These are phyloP conservation scores for Merodon equestris DNA, from an alignment of 2,888 invertebrate genomes.

Conservation along the genomic window DNA sequence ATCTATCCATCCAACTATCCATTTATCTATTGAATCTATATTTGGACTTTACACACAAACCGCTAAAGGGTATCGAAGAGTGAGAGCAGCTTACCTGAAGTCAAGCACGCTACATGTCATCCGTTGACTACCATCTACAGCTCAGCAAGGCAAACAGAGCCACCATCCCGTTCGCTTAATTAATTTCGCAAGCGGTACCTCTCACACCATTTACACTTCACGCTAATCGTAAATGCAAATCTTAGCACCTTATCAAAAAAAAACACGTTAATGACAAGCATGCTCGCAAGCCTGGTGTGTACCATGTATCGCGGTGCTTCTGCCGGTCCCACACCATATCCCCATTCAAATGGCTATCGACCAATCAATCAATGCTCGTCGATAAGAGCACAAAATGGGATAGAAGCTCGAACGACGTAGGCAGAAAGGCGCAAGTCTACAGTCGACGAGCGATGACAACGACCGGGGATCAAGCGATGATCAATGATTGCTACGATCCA, in stretches of 20 bases:
- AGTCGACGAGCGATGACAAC: no score
- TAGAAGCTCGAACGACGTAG: not conserved
- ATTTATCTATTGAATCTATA: not conserved
- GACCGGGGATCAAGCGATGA: no score
- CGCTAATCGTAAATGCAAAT: slow-evolving; percentile 66
- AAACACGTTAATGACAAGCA: slow-evolving; percentile 61
- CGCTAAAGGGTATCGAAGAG: slow-evolving; percentile 15
- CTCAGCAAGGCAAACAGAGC: not conserved
- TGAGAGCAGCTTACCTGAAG: no score
- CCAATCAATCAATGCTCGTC: slow-evolving; percentile 55
- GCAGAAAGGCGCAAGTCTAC: no score
- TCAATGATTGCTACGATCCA: slow-evolving; percentile 12
- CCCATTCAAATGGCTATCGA: slow-evolving; percentile 56
- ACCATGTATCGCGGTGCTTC: slow-evolving; percentile 36
- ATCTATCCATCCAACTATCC: not conserved
- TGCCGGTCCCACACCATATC: slow-evolving; percentile 30
- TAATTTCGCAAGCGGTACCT: slow-evolving; percentile 56
- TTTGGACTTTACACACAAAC: slow-evolving; percentile 10
- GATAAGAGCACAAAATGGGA: slow-evolving; percentile 19
- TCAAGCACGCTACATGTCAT: slow-evolving; percentile 7
- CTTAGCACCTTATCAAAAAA: slow-evolving; percentile 58
- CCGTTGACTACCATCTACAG: not conserved
- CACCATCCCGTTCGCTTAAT: slow-evolving; percentile 50
- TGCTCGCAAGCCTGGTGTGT: no score
- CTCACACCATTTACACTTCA: slow-evolving; percentile 56